Base-by-base conservation (phyloP, 2,888 invertebrate genomes). In the Sphinx pinastri region DNA sequence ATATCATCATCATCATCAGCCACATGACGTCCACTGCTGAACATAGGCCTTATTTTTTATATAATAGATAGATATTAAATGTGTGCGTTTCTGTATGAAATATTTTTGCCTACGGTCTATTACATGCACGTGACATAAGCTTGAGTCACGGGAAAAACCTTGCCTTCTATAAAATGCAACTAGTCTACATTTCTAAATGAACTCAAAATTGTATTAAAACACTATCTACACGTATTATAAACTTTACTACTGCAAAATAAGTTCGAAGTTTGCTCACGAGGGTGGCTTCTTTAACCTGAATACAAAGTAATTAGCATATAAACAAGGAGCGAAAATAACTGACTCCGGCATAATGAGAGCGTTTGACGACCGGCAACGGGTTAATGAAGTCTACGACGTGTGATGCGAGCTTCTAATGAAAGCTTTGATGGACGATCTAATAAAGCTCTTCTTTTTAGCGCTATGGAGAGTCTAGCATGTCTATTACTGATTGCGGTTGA, bases 251-350 rank as follows among this genome's bases (percentile, higher is more conserved):
- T 25, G 19, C 6, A 57, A 19, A 57, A 57, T 25, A 57, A 57
- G 57, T 25, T 57, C 25, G 57, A 57, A 57, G 6, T 25, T 57
- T 25, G 57, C 57, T 25, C 57, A 57, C 57, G 25, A 2, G 57
- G 25, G 47, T 45, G 0, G 49, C 49, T 25, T 16, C 73, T 76
- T 76, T 73, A 72, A 73, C 75, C 74, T 75, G 72, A 3, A 74
- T 73, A 73, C 70, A 67, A 69, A 38, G 71, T 71, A 72, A 79
- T 79, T 79, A 77, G 79, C 79, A 79, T 79, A 79, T 77, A 79
- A 79, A 79, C 79, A 79, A 79, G 77, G 69, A 73, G 75, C 72
- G 74, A 63, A 63, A 68, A 69, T 72, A 63, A 63, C 63, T 47
- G 19, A 63, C 63, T 63, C 13, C 47, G 63, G 63, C 49, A 49